Evolutionary conservation across 1,140 invertebrate genomes (phyloP), one percentile per base, ranked within the genome.

Genomic region (Leptinotarsa defecta): DNA sequence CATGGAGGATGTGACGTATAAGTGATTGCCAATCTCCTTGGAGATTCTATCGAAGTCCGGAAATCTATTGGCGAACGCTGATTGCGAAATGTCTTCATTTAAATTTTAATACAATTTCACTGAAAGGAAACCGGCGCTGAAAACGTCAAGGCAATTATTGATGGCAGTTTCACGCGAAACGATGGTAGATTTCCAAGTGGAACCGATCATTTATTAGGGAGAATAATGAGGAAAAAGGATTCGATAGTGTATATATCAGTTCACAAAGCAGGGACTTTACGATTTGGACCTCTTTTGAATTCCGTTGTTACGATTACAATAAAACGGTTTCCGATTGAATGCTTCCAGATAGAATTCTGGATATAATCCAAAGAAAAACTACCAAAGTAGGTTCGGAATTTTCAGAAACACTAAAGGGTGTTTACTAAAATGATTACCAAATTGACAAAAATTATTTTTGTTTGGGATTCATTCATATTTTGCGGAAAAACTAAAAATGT

Each of bases 31-130:
- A 83, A 83, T 83, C 81, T 83, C 82, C 76, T 80, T 68, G 73
- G 72, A 79, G 81, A 81, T 82, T 22, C 74, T 81, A 82, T 81
- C 81, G 71, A 69, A 78, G 27, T 68, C 79, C 81, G 83, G 81
- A 84, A 84, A 84, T 84, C 83, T 83, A 84, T 84, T 84, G 82
- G 82, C 80, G 76, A 81, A 82, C 78, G 77, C 79, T 81, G 83
- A 83, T 84, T 83, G 82, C 82, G 81, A 82, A 84, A 84, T 80
- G 81, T 84, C 82, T 83, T 82, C 79, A 83, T 84, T 84, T 84
- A 81, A 83, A 83, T 83, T 84, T 84, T 83, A 83, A 83, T 83
- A 80, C 81, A 78, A 74, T 82, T 80, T 78, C 75, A 79, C 77
- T 77, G 75, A 63, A 75, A 76, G 76, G 81, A 81, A 82, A 80